phyloP scores from a whole-genome alignment of 2,888 invertebrate genomes.

The Ectropis crepuscularia region DNA sequence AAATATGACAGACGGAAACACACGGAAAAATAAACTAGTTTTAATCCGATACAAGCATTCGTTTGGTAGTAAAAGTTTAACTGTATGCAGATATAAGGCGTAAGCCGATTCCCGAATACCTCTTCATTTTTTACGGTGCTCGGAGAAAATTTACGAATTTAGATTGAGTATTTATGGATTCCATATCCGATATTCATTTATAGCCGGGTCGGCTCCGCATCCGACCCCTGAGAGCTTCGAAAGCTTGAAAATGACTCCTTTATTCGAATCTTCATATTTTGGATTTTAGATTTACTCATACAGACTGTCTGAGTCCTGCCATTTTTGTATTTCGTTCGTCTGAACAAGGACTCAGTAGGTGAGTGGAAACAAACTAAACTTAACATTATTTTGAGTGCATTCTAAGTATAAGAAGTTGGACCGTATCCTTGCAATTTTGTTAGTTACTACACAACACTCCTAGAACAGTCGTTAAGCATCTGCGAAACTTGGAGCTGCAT shows the following conservation, averaged over 20 bases:
- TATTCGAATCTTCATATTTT: constrained; percentile 40
- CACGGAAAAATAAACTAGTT: not conserved
- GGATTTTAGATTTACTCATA: constrained; percentile 15
- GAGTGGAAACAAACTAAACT: constrained; percentile 2
- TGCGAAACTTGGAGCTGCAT: constrained; percentile 52
- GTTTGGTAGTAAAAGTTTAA: constrained; percentile 44
- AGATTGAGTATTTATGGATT: constrained; percentile 77
- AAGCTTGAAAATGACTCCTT: constrained; percentile 61
- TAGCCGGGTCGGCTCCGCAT: constrained; percentile 60
- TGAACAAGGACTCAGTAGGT: not conserved
- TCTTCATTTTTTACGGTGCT: constrained; percentile 69
- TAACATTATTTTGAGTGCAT: constrained; percentile 11
- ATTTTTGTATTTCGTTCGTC: not conserved
- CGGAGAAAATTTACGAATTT: constrained; percentile 74
- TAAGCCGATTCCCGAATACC: constrained; percentile 71
- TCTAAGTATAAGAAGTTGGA: constrained; percentile 7
- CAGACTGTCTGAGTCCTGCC: not conserved
- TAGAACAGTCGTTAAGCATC: constrained; percentile 35
- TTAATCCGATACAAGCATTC: constrained; percentile 50
- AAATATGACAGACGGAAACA: too few species aligned
- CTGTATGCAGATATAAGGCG: constrained; percentile 51
- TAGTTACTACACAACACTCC: constrained; percentile 33
- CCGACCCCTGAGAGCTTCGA: constrained; percentile 55
- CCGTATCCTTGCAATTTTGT: constrained; percentile 21
- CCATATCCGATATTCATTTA: constrained; percentile 74